Evolutionary conservation across 1,140 invertebrate species (phyloP).

Genomic region (Temnothorax curvispinosus): DNA sequence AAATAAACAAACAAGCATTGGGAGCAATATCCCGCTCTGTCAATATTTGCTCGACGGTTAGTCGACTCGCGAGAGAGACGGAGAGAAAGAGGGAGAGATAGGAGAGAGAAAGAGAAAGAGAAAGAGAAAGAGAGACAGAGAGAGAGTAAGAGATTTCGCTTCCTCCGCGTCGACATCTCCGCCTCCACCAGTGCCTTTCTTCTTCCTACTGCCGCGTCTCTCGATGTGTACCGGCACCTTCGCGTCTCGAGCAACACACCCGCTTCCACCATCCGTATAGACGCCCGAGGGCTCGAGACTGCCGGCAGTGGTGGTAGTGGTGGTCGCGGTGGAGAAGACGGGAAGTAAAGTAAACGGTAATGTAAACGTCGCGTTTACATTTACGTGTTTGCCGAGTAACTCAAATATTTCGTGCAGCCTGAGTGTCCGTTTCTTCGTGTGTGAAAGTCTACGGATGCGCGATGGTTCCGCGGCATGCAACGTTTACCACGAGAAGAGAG

Average conservation of each 20-base stretch:
- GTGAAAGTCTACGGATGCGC: constrained; percentile 66
- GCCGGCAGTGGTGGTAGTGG: not conserved
- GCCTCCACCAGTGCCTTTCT: constrained; percentile 35
- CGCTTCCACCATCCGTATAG: constrained; percentile 63
- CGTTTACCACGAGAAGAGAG: constrained; percentile 73
- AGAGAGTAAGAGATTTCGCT: constrained; percentile 19
- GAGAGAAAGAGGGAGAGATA: constrained; percentile 11
- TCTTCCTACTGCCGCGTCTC: constrained; percentile 38
- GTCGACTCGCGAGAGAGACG: constrained; percentile 77
- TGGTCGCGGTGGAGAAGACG: constrained; percentile 50
- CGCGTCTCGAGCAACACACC: constrained; percentile 57
- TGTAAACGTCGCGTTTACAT: constrained; percentile 85
- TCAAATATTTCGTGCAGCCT: constrained; percentile 85
- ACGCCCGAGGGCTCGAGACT: constrained; percentile 63
- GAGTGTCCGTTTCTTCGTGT: constrained; percentile 75
- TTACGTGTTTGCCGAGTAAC: constrained; percentile 85
- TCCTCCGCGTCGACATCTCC: constrained; percentile 18
- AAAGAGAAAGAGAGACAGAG: not conserved
- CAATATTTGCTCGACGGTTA: constrained; percentile 86
- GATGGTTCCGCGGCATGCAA: constrained; percentile 77
- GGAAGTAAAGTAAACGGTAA: constrained; percentile 84
- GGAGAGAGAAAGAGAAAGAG: not conserved
- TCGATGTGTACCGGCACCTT: constrained; percentile 50
- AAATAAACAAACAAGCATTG: constrained; percentile 85
- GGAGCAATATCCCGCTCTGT: constrained; percentile 86